Base-by-base conservation (phyloP, 2,888 invertebrate species). In the Girardia tigrina region DNA sequence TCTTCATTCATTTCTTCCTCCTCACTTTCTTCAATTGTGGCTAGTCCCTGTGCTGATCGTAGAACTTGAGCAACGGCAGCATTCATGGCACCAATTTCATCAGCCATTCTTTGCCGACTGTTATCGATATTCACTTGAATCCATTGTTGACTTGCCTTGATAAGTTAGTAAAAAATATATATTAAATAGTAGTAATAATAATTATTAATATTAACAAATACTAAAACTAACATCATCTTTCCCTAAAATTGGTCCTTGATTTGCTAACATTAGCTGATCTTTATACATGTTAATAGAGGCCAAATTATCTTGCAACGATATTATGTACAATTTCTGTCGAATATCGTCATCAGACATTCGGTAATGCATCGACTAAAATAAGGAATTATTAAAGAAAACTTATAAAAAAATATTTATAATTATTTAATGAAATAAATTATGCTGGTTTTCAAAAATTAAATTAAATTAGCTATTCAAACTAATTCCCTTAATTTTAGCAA, bases 71-170 rank as follows among this genome's bases (percentile, higher is more conserved):
- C 74, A 27, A 74, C 74, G 16, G 74, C 74, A 8, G 74, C 74
- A 20, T 42, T 69, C 74, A 74, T 74, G 14, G 74, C 74, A 20
- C 74, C 74, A 69, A 74, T 28, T 28, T 74, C 74, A 26, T 74
- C 74, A 27, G 74, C 27, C 23, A 74, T 42, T 6, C 71, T 26
- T 29, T 71, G 71, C 23, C 71, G 71, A 29, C 28, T 28, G n/a
- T 27, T 29, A 6, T 71, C 29, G 27, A 29, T 28, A n/a, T 71
- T 71, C 14, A 28, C 71, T 20, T 27, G n/a, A 6, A 71, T 27
- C 71, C 71, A 71, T 28, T 29, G 71, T 71, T 71, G 71, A 28
- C 28, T 28, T 28, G 71, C 71, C 71, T 71, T 6, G 2, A 36
- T 12, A 8, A 8, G 16, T 36, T 12, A 8, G 16, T 36, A 36